Base-by-base conservation (phyloP, 2,113 vertebrate genomes). In the Ceyx margarethae region DNA sequence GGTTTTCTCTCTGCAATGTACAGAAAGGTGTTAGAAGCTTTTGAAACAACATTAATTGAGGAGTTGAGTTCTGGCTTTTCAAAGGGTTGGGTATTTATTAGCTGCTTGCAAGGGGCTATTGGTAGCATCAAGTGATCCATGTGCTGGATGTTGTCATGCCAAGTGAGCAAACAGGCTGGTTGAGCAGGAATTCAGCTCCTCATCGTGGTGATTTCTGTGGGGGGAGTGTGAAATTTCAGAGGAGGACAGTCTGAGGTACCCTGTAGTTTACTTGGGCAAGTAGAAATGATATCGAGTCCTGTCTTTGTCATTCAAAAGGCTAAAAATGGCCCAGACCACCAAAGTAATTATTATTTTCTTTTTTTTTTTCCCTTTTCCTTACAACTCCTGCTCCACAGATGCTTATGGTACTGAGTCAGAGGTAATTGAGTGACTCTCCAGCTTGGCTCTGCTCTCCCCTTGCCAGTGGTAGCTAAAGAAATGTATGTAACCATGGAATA, bases 381-480 rank as follows among this genome's bases (percentile, higher is more conserved):
- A 2, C 35, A 56, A 33, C 65, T 69, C 50, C 2, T 31, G 53
- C 65, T 81, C 16, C 81, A 7, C 73, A 88, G 66, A 88, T 90
- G 80, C 67, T 78, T n/a, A 50, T 1, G 3, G 81, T 46, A 25
- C 40, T 31, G 90, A 93, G 45, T 93, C 81, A 93, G 85, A 87
- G 74, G 61, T 72, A 56, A 81, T 79, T 81, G 33, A 50, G 81
- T 68, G 73, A 75, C 85, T 88, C 21, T 60, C 57, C 31, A 5
- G 81, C 72, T 76, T 89, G 87, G 85, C 91, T 94, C 26, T 14
- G 46, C 25, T 79, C 17, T 85, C 25, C 40, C 3, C 37, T 91
- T 73, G 58, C 64, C 68, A 57, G 35, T 81, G 65, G 85, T 90
- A 83, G 90, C 90, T 71, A 66, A 40, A 93, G 89, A 79, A 61